Percentiles rank a stretch among this genome's conserved stretches.
Evolutionary conservation across 2,113 vertebrate genomes (phyloP).

Genomic region (Pollimyrus isidori): DNA sequence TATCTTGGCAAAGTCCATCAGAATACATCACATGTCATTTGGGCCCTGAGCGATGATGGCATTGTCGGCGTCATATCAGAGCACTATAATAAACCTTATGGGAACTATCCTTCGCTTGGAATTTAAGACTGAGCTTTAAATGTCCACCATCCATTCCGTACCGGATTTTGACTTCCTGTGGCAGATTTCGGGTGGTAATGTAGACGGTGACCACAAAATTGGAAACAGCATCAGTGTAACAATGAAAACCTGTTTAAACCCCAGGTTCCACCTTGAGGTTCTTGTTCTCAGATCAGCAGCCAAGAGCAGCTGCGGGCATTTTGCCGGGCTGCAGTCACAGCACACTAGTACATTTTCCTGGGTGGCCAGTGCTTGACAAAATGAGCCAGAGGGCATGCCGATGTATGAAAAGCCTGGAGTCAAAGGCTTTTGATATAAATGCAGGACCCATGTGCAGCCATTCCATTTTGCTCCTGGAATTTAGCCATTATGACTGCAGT

Average conservation of each 20-base stretch:
- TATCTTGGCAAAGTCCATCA: neutral
- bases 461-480: neutral
- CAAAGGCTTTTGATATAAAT: neutral
- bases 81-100: neutral
- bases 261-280: neutral
- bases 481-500: neutral
- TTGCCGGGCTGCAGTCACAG: neutral
- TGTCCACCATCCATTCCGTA: neutral
- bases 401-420: neutral
- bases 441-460: neutral
- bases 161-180: neutral
- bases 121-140: neutral
- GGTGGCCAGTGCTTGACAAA: neutral
- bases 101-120: neutral
- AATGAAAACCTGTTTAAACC: neutral
- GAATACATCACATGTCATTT: neutral
- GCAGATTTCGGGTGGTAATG: neutral
- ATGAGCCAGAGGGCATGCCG: neutral
- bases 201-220: neutral
- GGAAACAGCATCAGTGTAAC: neutral
- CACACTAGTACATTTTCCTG: neutral
- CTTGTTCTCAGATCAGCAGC: neutral
- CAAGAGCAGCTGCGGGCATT: neutral
- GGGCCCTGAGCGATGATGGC: neutral
- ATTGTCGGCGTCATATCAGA: neutral